These are phyloP conservation scores for Anguilla pacifica DNA, from an alignment of 2,797 vertebrate genomes.

Conservation along the genomic window DNA sequence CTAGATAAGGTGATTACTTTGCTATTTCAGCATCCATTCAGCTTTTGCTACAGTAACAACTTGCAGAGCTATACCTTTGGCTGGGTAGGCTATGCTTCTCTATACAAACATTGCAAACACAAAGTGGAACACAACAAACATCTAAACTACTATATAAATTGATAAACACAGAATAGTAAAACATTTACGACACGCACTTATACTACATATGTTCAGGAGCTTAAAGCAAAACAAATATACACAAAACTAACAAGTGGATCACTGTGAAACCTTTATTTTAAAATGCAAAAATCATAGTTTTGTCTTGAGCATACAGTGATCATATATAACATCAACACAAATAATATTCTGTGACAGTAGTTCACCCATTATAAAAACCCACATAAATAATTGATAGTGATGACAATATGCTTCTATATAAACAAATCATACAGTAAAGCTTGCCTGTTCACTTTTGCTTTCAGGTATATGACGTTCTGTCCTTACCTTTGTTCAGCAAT, in stretches of 20 bases:
- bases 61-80: too few species aligned
- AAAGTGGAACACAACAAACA: too few species aligned
- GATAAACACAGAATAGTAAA: too few species aligned
- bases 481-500: neutral
- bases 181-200: too few species aligned
- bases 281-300: constrained; percentile 69
- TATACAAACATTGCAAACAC: too few species aligned
- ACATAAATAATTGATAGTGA: constrained; percentile 65
- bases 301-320: constrained; percentile 73
- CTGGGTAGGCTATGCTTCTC: too few species aligned
- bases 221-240: neutral
- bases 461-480: constrained; percentile 66
- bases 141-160: too few species aligned
- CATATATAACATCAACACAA: constrained; percentile 72
- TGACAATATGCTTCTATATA: constrained; percentile 62
- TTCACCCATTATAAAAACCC: constrained; percentile 67
- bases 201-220: neutral
- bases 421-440: constrained; percentile 69
- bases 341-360: constrained; percentile 81
- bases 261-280: constrained; percentile 62
- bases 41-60: too few species aligned
- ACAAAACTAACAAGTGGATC: neutral
- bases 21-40: too few species aligned
- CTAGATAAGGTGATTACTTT: too few species aligned
- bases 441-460: constrained; percentile 48